Conservation (phyloP, 2,113 vertebrate species). For the Carlito syrichta region DNA sequence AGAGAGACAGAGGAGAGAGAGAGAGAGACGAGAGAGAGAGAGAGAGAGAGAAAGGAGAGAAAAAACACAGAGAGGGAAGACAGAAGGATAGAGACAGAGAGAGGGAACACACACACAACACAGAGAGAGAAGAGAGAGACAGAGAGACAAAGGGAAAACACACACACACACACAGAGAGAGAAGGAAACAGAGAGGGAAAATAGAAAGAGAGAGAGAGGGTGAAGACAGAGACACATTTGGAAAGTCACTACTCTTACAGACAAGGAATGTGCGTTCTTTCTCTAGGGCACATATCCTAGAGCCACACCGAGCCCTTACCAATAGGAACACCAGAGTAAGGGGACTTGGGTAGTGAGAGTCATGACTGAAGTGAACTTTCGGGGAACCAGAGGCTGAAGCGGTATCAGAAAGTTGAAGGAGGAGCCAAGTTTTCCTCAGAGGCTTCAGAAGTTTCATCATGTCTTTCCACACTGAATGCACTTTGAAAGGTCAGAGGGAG, state of each 20-base stretch:
- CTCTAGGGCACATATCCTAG: neutral
- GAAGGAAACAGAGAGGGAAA: neutral
- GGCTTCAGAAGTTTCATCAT: neutral
- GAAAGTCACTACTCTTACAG: neutral
- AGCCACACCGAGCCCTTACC: neutral
- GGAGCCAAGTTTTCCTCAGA: neutral
- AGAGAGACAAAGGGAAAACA: too few relatives aligned
- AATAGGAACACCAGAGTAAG: neutral
- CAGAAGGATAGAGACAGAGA: neutral
- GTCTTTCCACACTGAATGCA: neutral
- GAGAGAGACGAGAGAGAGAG: neutral
- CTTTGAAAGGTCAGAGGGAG: slow-evolving; percentile 6
- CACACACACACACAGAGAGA: too few relatives aligned
- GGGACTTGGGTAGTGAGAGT: neutral
- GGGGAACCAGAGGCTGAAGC: neutral
- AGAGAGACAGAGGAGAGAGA: neutral
- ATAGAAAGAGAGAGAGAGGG: neutral
- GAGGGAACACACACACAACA: too few relatives aligned
- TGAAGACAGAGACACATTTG: neutral
- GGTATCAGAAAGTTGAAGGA: neutral
- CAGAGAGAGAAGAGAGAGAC: neutral
- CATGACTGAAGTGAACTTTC: neutral
- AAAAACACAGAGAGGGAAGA: too few relatives aligned
- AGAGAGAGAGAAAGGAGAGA: neutral
- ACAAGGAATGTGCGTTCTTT: neutral